Evolutionary conservation across 2,797 vertebrate species (phyloP).

Genomic region (Lerista edwardsae): DNA sequence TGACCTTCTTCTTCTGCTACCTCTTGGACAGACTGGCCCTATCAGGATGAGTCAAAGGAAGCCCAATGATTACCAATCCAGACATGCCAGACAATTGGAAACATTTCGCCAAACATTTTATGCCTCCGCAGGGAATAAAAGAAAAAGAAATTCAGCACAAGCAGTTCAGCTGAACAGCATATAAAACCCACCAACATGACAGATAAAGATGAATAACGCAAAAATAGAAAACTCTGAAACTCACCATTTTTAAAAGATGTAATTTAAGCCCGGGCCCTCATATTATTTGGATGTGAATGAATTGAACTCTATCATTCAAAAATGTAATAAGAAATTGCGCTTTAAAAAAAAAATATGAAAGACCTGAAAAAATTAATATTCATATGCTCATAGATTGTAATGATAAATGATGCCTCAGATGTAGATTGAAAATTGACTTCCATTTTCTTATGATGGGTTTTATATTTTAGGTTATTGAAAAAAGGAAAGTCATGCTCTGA

Average conservation of each 20-base stretch:
- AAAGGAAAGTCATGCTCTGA: conserved; percentile 57
- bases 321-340: conserved; percentile 55
- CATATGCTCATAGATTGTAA: conserved; percentile 36
- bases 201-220: conserved; percentile 57
- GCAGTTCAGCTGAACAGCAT: conserved; percentile 19
- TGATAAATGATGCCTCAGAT: conserved; percentile 35
- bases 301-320: conserved; percentile 60
- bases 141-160: neutral
- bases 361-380: conserved; percentile 46
- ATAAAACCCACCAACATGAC: conserved; percentile 20
- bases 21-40: neutral
- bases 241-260: conserved; percentile 46
- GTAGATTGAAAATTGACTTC: conserved; percentile 54
- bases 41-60: neutral
- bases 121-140: neutral
- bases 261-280: conserved; percentile 53
- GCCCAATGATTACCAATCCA: neutral
- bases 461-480: conserved; percentile 51
- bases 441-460: conserved; percentile 55
- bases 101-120: neutral
- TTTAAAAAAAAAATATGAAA: conserved; percentile 55
- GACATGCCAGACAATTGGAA: neutral
- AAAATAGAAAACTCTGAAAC: conserved; percentile 50
- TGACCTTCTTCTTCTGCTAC: too few species aligned
- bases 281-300: conserved; percentile 55